Evolutionary conservation across 64 coral and sea anemone genomes (phyloP), one percentile per base, ranked within the genome.

Genomic region (Platygyra sinensis): DNA sequence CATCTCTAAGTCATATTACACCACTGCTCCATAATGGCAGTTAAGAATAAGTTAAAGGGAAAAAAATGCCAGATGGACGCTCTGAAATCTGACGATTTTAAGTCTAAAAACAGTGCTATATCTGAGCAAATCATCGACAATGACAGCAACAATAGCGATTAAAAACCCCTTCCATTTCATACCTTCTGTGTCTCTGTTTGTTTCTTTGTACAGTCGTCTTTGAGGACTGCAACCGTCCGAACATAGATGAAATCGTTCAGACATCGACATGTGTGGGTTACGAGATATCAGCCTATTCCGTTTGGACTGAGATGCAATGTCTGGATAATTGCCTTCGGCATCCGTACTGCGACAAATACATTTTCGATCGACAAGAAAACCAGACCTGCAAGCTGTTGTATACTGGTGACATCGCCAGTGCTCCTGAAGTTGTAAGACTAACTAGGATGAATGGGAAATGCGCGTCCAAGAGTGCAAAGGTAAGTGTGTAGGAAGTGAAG

Each of bases 251-350:
- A 20, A n/a, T 69, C 22, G 0, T 13, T 11, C 24, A 69, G 25
- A 8, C 8, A 24, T 27, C 7, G 10, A 0, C 10, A 11, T 79
- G 76, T 54, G 49, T 2, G 12, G 86, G 86, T 36, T 12, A 24
- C 22, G 20, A 59, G 18, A 52, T 76, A 13, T 8, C 1, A 16
- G 27, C 10, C 3, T 28, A 32, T 51, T 27, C 8, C 17, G 71
- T 75, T 14, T 25, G 29, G 32, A 74, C 86, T 31, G 51, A 61
- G 32, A 30, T 87, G 11, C 86, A 87, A 27, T 87, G 86, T 11
- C 24, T 87, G 10, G 86, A 87, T 30, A 24, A 19, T 1, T 87
- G 86, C 29, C 14, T 75, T 5, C 72, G 86, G 5, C 20, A 22
- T 46, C 49, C 50, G 32, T 15, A 74, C 46, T 87, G 86, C 30